A percentile compares a stretch with the other conserved stretches of the same genome.
Evolutionary conservation across 2,888 invertebrate species (phyloP).

Genomic region (Orchestes rusci): DNA sequence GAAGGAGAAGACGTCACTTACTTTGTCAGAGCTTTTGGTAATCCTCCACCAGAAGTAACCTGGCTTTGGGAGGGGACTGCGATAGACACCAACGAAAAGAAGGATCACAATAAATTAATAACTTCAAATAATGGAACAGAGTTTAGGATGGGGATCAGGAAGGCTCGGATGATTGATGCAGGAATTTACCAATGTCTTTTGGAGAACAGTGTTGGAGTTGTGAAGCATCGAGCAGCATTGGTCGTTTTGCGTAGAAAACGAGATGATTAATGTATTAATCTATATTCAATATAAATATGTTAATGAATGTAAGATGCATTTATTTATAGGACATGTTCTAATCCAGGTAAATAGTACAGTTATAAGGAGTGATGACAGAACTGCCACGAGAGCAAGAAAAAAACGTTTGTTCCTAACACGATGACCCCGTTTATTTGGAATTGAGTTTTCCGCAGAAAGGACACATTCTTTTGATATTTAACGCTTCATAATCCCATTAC

Average conservation of each 20-base stretch:
- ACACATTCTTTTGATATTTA: too few relatives aligned
- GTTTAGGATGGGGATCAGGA: slow-evolving; percentile 21
- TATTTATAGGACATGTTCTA: too few relatives aligned
- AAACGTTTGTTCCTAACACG: too few relatives aligned
- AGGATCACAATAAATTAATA: slow-evolving; percentile 21
- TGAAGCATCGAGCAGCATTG: slow-evolving; percentile 12
- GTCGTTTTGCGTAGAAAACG: slow-evolving; percentile 18
- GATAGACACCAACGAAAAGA: slow-evolving; percentile 14
- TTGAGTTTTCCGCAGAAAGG: too few relatives aligned
- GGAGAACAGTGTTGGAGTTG: slow-evolving; percentile 16
- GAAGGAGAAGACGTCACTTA: slow-evolving; percentile 23
- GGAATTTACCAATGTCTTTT: slow-evolving; percentile 22
- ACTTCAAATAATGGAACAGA: slow-evolving; percentile 17
- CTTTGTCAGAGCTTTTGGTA: slow-evolving; percentile 15
- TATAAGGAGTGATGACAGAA: too few relatives aligned
- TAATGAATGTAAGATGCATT: too few relatives aligned
- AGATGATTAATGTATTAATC: slow-evolving; percentile 12
- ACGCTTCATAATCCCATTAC: too few relatives aligned
- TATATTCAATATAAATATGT: too few relatives aligned
- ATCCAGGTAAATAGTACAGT: too few relatives aligned
- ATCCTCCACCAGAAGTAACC: slow-evolving; percentile 17
- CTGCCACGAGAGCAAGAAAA: too few relatives aligned
- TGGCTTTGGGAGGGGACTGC: slow-evolving; percentile 22
- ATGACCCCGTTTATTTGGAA: too few relatives aligned
- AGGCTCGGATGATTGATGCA: slow-evolving; percentile 17